phyloP scores from a whole-genome alignment of 2,888 invertebrate genomes.

The Panopea generosa region DNA sequence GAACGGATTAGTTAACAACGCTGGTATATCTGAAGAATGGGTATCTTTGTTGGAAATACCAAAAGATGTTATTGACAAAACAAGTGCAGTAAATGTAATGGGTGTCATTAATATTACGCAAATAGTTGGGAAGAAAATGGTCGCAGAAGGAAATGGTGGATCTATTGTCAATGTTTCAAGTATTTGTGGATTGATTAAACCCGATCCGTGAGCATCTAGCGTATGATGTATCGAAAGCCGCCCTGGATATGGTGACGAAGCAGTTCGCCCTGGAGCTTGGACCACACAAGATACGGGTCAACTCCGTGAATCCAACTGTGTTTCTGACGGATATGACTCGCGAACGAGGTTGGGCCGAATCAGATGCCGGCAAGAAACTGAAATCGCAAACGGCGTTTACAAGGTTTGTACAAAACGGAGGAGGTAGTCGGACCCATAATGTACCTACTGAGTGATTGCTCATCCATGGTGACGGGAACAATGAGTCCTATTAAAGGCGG shows the following conservation, averaged over 20 bases:
- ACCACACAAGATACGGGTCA: conserved; percentile 92
- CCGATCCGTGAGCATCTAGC: conserved; percentile 89
- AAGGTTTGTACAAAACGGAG: conserved; percentile 87
- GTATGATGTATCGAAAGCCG: conserved; percentile 94
- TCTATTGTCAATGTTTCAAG: conserved; percentile 95
- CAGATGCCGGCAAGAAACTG: conserved; percentile 90
- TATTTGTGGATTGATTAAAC: conserved; percentile 89
- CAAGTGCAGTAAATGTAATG: conserved; percentile 92
- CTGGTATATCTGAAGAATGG: conserved; percentile 87
- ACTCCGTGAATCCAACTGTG: conserved; percentile 96
- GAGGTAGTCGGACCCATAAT: conserved; percentile 49
- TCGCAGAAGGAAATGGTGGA: conserved; percentile 90
- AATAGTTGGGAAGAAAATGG: conserved; percentile 90
- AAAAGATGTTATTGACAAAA: conserved; percentile 90
- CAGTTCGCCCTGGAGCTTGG: conserved; percentile 95
- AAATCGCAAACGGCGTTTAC: conserved; percentile 93
- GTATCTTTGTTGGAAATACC: conserved; percentile 89
- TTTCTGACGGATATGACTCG: conserved; percentile 95
- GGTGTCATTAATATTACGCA: conserved; percentile 93
- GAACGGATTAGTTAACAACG: conserved; percentile 95
- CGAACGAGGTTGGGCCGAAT: conserved; percentile 91
- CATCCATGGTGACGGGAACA: conserved; percentile 59
- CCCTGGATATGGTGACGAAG: conserved; percentile 93
- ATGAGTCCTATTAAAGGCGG: conserved; percentile 56
- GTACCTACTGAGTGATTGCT: conserved; percentile 54